These are phyloP conservation scores for Notospermus geniculatus DNA, from an alignment of 1,140 invertebrate genomes.

Conservation along the genomic window DNA sequence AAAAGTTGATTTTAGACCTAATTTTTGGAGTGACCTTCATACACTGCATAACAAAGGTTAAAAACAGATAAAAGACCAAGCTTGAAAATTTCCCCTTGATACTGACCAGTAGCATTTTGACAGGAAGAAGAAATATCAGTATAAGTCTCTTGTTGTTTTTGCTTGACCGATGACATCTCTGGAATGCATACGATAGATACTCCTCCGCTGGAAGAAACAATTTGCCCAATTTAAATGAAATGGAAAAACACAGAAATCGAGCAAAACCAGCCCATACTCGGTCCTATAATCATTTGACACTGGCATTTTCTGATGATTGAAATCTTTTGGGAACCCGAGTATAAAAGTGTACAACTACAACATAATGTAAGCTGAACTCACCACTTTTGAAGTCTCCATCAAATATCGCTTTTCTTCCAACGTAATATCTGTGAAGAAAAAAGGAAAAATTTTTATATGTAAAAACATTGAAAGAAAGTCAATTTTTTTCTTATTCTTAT, in stretches of 20 bases:
- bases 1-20: background rate
- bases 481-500: no score
- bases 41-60: no score
- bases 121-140: slow-evolving; percentile 92
- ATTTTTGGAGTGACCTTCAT: no score
- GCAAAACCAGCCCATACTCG: no score
- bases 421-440: slow-evolving; percentile 71
- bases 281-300: no score
- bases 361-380: slow-evolving; percentile 53
- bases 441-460: slow-evolving; percentile 12
- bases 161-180: slow-evolving; percentile 79
- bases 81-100: background rate
- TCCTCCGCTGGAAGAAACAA: slow-evolving; percentile 86
- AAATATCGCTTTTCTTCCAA: slow-evolving; percentile 96
- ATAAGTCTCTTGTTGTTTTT: slow-evolving; percentile 89
- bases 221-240: no score
- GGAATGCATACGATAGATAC: slow-evolving; percentile 88
- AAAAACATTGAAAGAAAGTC: no score
- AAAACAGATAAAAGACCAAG: background rate
- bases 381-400: slow-evolving; percentile 89
- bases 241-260: no score
- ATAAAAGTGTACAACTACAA: no score
- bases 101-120: slow-evolving; percentile 86
- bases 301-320: no score
- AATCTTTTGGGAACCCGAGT: no score